Conservation (phyloP, 2,113 vertebrate genomes). For the human region GRCh38 chr1:237800001-237800500, state of each 20-base stretch:
- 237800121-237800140: neutral
- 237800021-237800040: neutral
- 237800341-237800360: neutral
- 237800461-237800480: neutral
- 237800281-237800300: neutral
- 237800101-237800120: no score
- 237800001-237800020: neutral
- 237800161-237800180: neutral
- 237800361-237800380: neutral
- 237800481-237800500: neutral
- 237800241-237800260: neutral
- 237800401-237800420: neutral
- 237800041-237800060: neutral
- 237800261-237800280: fast-evolving
- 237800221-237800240: neutral
- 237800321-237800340: neutral
- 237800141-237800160: neutral
- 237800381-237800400: neutral
- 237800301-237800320: conserved; percentile 13
- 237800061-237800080: neutral
- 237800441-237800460: neutral
- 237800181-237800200: neutral
- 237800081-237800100: neutral
- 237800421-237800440: fast-evolving
- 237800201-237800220: neutral